Percentiles rank a stretch among this genome's conserved stretches.
Conservation (phyloP, 2,888 invertebrate species). For the Eristalis tenax region DNA sequence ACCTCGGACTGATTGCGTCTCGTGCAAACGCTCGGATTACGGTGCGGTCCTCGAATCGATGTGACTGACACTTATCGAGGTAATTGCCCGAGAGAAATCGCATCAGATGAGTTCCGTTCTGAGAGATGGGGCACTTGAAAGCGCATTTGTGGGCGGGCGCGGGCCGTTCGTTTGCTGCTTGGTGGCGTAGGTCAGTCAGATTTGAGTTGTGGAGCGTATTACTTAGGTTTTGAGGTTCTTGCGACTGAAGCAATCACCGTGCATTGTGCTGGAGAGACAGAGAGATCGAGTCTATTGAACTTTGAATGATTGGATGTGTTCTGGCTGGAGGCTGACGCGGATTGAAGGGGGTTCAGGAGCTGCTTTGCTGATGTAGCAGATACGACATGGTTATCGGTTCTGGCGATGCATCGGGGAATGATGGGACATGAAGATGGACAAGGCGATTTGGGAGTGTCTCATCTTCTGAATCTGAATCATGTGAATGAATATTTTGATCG, state of each 20-base stretch:
- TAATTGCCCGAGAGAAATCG: conserved; percentile 38
- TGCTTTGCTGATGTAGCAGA: no score
- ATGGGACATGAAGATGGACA: no score
- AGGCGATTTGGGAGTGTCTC: no score
- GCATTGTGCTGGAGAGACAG: background rate
- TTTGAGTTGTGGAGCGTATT: background rate
- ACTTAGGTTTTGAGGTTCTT: background rate
- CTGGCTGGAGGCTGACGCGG: background rate
- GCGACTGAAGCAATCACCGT: background rate
- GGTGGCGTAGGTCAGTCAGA: conserved; percentile 14
- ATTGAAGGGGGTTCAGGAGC: background rate
- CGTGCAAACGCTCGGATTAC: conserved; percentile 24
- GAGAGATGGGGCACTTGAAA: background rate
- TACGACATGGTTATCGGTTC: no score
- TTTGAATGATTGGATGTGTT: background rate
- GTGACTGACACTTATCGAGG: conserved; percentile 44
- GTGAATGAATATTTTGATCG: no score
- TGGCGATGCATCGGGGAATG: no score
- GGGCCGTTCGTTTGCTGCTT: background rate
- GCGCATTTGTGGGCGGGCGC: background rate
- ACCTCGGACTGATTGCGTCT: conserved; percentile 22
- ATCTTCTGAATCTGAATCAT: no score
- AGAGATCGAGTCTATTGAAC: background rate
- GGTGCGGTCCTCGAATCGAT: background rate
- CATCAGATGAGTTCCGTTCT: conserved; percentile 27